Base-by-base conservation (phyloP, 2,888 invertebrate species). In the Druceiella hillmani region DNA sequence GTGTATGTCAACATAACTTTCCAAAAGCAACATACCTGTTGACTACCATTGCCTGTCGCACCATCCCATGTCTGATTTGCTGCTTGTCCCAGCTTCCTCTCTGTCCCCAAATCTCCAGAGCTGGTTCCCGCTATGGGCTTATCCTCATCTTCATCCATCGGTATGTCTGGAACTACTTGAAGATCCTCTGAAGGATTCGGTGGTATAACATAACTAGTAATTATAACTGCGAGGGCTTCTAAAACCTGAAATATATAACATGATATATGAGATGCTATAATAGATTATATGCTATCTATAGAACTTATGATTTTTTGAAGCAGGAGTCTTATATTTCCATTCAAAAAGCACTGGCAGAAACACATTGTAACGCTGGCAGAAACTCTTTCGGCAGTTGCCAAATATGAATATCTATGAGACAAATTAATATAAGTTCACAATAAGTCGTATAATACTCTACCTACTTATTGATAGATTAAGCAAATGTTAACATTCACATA, bases 151-250 rank as follows among this genome's bases (percentile, higher is more conserved):
- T 63, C 63, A 2, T 66, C 60, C 16, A 72, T 41, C 0, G 62
- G 59, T 2, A 76, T 57, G 38, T 77, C 75, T 0, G 78, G 78
- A 1, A 79, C 78, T 3, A 78, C 75, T 55, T 78, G 74, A 4
- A 69, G 43, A 4, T 74, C 72, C 38, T 75, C 74, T 0, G 68
- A 62, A 0, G 69, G 66, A 20, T 64, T 62, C 1, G 64, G 61
- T 4, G 73, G 55, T 3, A 61, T 57, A 42, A 69, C 67, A 44
- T 73, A 74, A n/a, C 66, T 64, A 0, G 71, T 69, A 56, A 79
- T 76, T 49, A 78, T 78, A 32, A 66, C 64, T 2, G 73, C 66
- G 9, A 78, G 58, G 39, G 73, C 71, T 46, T 80, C 79, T 37
- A 81, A 57, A 1, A 71, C 71, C 72, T 71, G 52, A 2, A 45